A percentile compares a stretch with the other conserved stretches of the same genome.
phyloP scores from a whole-genome alignment of 2,113 vertebrate species.

The Seriola quinqueradiata region DNA sequence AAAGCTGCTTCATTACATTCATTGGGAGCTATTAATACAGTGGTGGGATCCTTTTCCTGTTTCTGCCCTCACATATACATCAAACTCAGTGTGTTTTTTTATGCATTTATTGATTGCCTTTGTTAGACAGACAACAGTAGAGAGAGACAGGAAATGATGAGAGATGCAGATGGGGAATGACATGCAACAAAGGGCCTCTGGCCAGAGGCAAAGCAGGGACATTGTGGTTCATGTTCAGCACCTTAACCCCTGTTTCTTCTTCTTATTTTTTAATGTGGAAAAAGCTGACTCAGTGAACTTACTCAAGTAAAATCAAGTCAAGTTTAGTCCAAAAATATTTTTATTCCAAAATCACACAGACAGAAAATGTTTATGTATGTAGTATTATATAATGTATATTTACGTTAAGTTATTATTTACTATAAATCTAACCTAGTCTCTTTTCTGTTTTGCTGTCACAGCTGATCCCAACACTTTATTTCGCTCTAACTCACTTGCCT shows the following conservation, averaged over 20 bases:
- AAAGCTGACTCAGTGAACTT: not conserved
- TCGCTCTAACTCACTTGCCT: slow-evolving; percentile 92
- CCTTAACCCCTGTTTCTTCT: not conserved
- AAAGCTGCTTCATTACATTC: slow-evolving; percentile 14
- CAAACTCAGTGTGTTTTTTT: not conserved
- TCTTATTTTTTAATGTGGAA: not conserved
- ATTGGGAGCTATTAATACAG: slow-evolving; percentile 8
- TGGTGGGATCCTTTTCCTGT: not conserved
- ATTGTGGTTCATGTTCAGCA: not conserved
- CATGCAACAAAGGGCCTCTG: not conserved
- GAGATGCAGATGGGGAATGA: not conserved
- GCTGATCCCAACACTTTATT: slow-evolving; percentile 95
- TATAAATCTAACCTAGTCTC: not conserved
- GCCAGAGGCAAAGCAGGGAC: not conserved
- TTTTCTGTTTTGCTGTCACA: slow-evolving; percentile 70
- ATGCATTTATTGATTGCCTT: not conserved
- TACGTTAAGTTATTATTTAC: not conserved
- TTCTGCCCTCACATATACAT: not conserved
- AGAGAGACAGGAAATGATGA: not conserved
- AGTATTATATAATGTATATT: not conserved
- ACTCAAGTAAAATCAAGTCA: no score
- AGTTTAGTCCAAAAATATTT: no score
- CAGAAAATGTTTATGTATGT: no score
- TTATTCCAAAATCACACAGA: no score
- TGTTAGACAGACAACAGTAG: not conserved